These are phyloP conservation scores for Dryobates pubescens DNA, from an alignment of 2,797 vertebrate genomes.

Conservation along the genomic window DNA sequence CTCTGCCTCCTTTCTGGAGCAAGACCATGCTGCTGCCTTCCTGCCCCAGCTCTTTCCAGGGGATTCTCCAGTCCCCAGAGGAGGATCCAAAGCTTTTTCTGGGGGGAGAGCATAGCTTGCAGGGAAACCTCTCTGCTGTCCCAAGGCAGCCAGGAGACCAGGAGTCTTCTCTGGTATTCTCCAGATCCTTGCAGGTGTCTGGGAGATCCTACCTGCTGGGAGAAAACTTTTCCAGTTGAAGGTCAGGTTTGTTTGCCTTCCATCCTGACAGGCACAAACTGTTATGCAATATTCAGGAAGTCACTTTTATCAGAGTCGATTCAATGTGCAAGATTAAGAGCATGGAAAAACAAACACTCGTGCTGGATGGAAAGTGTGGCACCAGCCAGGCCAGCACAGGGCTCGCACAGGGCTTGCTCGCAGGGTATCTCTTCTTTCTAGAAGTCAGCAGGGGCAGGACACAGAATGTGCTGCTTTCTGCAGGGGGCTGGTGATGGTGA, in stretches of 20 bases:
- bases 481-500: neutral
- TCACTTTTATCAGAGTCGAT: conserved; percentile 58
- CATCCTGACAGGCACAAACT: conserved; percentile 42
- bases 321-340: conserved; percentile 68
- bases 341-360: conserved; percentile 66
- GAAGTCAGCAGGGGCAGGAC: neutral
- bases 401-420: conserved; percentile 27
- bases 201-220: conserved; percentile 40
- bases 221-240: conserved; percentile 23
- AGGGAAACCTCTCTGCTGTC: neutral
- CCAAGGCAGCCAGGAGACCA: neutral
- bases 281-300: conserved; percentile 64
- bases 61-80: neutral
- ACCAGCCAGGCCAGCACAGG: neutral
- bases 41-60: neutral
- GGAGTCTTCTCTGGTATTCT: neutral
- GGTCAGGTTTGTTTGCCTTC: conserved; percentile 57
- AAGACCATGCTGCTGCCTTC: neutral
- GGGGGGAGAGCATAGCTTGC: neutral
- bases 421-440: conserved; percentile 13
- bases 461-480: neutral
- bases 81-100: neutral
- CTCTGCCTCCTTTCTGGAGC: neutral
- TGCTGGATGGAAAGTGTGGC: conserved; percentile 53
- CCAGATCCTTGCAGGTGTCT: neutral